Base-by-base conservation (phyloP, 2,888 invertebrate genomes). In the Priocnemis perturbator region DNA sequence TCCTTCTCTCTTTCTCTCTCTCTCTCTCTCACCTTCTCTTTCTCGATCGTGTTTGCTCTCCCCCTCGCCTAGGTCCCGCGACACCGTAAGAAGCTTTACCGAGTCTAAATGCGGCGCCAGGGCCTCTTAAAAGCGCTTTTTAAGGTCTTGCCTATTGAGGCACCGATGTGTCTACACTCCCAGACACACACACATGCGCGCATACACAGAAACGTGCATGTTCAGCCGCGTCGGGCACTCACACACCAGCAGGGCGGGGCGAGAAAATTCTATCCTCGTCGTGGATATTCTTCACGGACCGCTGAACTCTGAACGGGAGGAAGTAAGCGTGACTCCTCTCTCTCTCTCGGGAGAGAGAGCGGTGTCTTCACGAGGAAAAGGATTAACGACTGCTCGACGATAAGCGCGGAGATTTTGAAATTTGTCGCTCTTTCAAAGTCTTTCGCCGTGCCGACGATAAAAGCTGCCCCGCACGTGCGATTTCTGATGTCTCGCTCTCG, bases 81-180 rank as follows among this genome's bases (percentile, higher is more conserved):
- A 45, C 55, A 23, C 19, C 21, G 45, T 44, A 45, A 59, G 59
- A 59, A 59, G 59, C 45, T 59, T 59, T 59, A 20, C 21, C n/a
- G 21, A 21, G 45, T 55, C 53, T 17, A 64, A 63, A 64, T 55
- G 55, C 60, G 48, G 53, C 60, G 30, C 26, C 60, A 48, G 17
- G 45, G 48, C 26, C 60, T 55, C 64, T 63, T 67, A 63, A 68
- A 52, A 50, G 47, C 47, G 21, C 53, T 48, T 64, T 64, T 65
- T 59, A 65, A 59, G 59, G 60, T 21, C 30, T 30, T 19, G 15
- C 30, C 59, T 47, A 53, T 52, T 52, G 55, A 59, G 47, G 55
- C 21, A 37, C 20, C 55, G 23, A 50, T 15, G 50, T 48, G 47
- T 45, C 44, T 44, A 45, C 26, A 37, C 37, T 1, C 11, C 2